Percentiles rank a stretch among this genome's conserved stretches.
phyloP scores from a whole-genome alignment of 2,888 invertebrate species.

The Orchestes rusci region DNA sequence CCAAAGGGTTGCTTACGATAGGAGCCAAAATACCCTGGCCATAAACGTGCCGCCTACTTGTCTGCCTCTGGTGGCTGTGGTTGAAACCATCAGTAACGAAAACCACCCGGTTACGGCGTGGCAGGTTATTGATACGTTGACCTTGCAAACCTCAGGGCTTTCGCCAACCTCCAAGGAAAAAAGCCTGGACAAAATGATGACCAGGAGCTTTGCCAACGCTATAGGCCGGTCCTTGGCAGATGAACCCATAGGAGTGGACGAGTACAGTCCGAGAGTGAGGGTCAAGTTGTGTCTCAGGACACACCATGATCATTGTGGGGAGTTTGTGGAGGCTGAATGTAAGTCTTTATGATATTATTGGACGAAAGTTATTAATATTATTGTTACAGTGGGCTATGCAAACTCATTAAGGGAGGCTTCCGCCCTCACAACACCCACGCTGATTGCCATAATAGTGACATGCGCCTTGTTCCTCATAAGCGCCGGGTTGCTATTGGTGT shows the following conservation, averaged over 20 bases:
- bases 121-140: constrained; percentile 67
- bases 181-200: constrained; percentile 56
- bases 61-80: constrained; percentile 66
- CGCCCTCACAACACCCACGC: constrained; percentile 67
- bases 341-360: too few relatives aligned
- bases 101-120: constrained; percentile 52
- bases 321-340: constrained; percentile 78
- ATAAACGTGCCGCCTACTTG: constrained; percentile 76
- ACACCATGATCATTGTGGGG: constrained; percentile 72
- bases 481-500: constrained; percentile 67
- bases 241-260: constrained; percentile 54
- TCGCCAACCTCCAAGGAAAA: constrained; percentile 64
- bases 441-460: constrained; percentile 71
- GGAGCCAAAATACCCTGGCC: constrained; percentile 65
- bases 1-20: constrained; percentile 75
- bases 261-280: constrained; percentile 61
- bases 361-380: too few relatives aligned
- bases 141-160: constrained; percentile 63
- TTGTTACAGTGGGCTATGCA: constrained; percentile 71
- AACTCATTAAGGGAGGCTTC: constrained; percentile 69
- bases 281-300: constrained; percentile 76
- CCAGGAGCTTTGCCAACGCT: constrained; percentile 40
- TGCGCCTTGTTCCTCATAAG: constrained; percentile 75
- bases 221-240: constrained; percentile 49
- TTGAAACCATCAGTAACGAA: constrained; percentile 60